A percentile compares a stretch with the other conserved stretches of the same genome.
phyloP scores from a whole-genome alignment of 2,888 invertebrate genomes.

The Limnephilus auricula region DNA sequence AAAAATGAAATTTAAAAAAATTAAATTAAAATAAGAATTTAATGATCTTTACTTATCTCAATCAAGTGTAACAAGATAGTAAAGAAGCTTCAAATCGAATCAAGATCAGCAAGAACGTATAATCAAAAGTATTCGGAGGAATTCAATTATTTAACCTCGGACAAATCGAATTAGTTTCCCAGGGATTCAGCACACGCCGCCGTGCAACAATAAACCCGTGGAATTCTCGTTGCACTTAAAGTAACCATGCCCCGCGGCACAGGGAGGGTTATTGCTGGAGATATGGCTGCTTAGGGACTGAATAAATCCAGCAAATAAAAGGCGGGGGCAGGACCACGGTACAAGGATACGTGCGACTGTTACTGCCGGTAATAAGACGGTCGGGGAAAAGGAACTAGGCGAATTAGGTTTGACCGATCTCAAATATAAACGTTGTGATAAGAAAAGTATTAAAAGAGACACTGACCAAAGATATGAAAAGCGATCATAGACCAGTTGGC shows the following conservation, averaged over 20 bases:
- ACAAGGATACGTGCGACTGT: slow-evolving; percentile 31
- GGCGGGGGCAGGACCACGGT: slow-evolving; percentile 15
- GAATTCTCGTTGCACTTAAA: slow-evolving; percentile 34
- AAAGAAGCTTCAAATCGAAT: not conserved
- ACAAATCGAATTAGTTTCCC: slow-evolving; percentile 28
- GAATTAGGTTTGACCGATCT: not conserved
- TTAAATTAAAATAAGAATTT: not conserved
- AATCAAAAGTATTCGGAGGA: not conserved
- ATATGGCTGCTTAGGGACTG: slow-evolving; percentile 19
- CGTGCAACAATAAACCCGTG: slow-evolving; percentile 30
- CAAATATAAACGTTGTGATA: not conserved
- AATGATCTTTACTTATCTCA: not conserved
- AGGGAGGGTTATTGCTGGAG: slow-evolving; percentile 22
- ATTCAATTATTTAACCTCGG: not conserved
- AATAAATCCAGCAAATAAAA: slow-evolving; percentile 21
- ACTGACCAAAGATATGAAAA: not conserved
- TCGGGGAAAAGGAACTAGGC: not conserved
- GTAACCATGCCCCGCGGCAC: slow-evolving; percentile 28
- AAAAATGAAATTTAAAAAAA: not conserved
- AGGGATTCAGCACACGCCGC: slow-evolving; percentile 13
- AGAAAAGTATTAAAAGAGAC: not conserved
- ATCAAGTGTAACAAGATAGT: not conserved
- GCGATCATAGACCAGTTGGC: no score
- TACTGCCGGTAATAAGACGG: slow-evolving; percentile 2
- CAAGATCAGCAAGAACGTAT: not conserved